Evolutionary conservation across 2,888 invertebrate species (phyloP).

Genomic region (Euproctis similis): DNA sequence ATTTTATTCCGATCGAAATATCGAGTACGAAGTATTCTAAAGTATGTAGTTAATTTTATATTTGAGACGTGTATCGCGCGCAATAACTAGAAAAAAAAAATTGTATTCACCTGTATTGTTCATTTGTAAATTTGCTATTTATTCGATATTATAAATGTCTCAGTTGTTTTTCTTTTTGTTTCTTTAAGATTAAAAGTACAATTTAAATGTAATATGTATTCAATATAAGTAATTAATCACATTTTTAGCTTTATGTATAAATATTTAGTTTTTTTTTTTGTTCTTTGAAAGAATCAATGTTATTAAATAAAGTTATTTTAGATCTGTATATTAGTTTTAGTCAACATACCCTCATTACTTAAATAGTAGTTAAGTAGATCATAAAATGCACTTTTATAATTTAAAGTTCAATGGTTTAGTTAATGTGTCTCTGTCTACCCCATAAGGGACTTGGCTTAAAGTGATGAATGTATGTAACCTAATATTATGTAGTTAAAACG

Average conservation of each 20-base stretch:
- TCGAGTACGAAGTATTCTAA: conserved; percentile 15
- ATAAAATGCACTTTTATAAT: no score
- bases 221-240: conserved; percentile 13
- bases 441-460: no score
- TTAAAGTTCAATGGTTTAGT: no score
- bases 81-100: conserved; percentile 55
- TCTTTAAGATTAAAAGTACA: conserved; percentile 36
- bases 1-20: conserved; percentile 9
- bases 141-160: conserved; percentile 24
- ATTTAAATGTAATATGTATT: conserved; percentile 29
- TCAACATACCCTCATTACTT: not conserved
- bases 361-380: no score
- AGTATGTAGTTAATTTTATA: conserved; percentile 17
- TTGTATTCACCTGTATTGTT: conserved; percentile 44
- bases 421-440: no score
- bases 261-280: conserved; percentile 46
- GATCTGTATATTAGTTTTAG: conserved; percentile 54
- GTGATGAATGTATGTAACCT: no score
- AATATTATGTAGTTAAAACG: no score
- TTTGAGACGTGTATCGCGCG: conserved; percentile 25
- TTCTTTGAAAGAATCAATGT: conserved; percentile 32
- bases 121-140: conserved; percentile 51
- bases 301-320: conserved; percentile 54
- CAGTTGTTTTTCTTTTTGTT: conserved; percentile 11
- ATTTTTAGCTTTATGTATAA: conserved; percentile 30